Conservation (phyloP, 2,797 vertebrate genomes). For the Threskiornis aethiopicus region DNA sequence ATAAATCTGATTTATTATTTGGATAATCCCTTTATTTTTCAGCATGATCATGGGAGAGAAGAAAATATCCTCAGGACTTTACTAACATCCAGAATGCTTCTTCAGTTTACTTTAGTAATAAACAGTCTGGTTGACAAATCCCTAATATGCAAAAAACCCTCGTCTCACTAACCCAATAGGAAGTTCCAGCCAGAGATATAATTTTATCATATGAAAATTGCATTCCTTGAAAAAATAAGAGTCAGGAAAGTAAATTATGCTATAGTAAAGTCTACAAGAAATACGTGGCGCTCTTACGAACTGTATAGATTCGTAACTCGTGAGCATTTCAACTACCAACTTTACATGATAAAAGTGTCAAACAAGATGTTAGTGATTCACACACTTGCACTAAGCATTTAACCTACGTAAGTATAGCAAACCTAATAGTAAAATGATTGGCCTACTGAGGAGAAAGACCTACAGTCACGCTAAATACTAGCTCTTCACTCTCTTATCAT, state of each 20-base stretch:
- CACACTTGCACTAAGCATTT: neutral
- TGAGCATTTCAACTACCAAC: neutral
- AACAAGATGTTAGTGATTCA: neutral
- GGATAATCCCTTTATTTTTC: neutral
- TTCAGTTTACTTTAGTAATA: neutral
- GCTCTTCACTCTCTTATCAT: neutral
- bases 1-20: neutral
- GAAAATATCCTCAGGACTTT: neutral
- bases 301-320: neutral
- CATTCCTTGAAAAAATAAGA: neutral
- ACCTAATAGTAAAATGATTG: neutral
- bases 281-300: neutral
- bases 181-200: neutral
- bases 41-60: neutral
- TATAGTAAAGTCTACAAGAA: neutral
- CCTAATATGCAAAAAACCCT: neutral
- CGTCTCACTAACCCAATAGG: neutral
- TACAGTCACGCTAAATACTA: neutral
- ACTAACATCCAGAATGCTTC: neutral
- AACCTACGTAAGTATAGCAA: neutral
- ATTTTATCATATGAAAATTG: neutral
- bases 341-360: neutral
- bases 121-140: neutral
- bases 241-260: accelerated
- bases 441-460: neutral